These are phyloP conservation scores for Podarcis siculus DNA, from an alignment of 2,797 vertebrate species.

Conservation along the genomic window DNA sequence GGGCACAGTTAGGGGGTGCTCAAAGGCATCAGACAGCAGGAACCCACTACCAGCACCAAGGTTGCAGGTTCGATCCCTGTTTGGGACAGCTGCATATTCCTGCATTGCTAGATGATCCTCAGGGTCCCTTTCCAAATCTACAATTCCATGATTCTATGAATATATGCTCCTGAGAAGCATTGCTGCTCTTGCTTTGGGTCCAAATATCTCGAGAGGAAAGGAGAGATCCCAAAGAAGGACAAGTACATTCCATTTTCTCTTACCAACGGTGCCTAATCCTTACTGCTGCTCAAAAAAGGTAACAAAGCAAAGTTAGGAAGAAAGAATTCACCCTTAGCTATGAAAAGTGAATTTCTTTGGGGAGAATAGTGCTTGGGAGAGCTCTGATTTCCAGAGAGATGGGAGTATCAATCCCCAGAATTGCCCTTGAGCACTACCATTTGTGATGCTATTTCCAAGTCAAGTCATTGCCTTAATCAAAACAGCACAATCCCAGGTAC, in stretches of 20 bases:
- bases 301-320: neutral
- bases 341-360: neutral
- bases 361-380: neutral
- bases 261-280: neutral
- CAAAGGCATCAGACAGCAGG: neutral
- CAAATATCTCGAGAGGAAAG: conserved; percentile 7
- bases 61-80: too few relatives aligned
- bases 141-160: too few relatives aligned
- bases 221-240: neutral
- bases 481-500: neutral
- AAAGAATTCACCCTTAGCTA: neutral
- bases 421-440: neutral
- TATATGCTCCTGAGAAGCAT: neutral
- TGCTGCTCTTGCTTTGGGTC: neutral
- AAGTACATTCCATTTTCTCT: neutral
- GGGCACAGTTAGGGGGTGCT: conserved; percentile 24
- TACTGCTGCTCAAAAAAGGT: neutral
- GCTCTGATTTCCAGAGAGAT: too few relatives aligned
- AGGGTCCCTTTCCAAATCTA: too few relatives aligned
- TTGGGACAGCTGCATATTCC: too few relatives aligned
- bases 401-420: neutral
- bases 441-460: neutral
- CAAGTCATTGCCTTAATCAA: neutral
- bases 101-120: too few relatives aligned
- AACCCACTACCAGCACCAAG: neutral